phyloP scores from a whole-genome alignment of 1,140 invertebrate genomes.

The Ooceraea biroi region DNA sequence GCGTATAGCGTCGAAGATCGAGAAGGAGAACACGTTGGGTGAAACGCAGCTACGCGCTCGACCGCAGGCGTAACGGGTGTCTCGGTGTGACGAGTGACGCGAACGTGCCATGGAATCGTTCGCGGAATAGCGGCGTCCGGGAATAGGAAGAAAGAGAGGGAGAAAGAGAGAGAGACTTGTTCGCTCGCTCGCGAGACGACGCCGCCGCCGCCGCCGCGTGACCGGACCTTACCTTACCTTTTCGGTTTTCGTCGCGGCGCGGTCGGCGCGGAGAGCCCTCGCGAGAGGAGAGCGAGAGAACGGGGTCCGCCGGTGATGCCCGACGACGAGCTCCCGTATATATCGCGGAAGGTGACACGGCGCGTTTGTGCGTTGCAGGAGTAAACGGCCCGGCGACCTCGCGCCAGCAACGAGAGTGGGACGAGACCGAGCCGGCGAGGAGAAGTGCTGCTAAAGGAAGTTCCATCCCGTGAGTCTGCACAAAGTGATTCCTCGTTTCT shows the following conservation, averaged over 20 bases:
- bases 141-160: slow-evolving; percentile 13
- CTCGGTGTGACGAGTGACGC: slow-evolving; percentile 12
- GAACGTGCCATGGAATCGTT: slow-evolving; percentile 13
- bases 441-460: neutral
- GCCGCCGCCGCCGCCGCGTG: too few species aligned
- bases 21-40: neutral
- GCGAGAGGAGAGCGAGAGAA: slow-evolving; percentile 46
- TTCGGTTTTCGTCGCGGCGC: slow-evolving; percentile 25
- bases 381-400: slow-evolving; percentile 47
- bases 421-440: neutral
- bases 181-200: slow-evolving; percentile 5
- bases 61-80: slow-evolving; percentile 25
- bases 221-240: slow-evolving; percentile 18
- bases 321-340: slow-evolving; percentile 48
- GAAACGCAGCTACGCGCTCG: neutral
- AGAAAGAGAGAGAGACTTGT: slow-evolving; percentile 5
- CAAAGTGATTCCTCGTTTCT: neutral
- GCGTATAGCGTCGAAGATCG: too few species aligned
- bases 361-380: slow-evolving; percentile 54
- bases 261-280: neutral
- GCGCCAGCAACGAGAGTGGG: slow-evolving; percentile 23
- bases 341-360: slow-evolving; percentile 53
- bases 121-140: slow-evolving; percentile 27
- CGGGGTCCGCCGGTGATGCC: slow-evolving; percentile 17
- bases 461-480: slow-evolving; percentile 9